Evolutionary conservation across 2,113 vertebrate species (phyloP).

Genomic region (Brachionichthys hirsutus): DNA sequence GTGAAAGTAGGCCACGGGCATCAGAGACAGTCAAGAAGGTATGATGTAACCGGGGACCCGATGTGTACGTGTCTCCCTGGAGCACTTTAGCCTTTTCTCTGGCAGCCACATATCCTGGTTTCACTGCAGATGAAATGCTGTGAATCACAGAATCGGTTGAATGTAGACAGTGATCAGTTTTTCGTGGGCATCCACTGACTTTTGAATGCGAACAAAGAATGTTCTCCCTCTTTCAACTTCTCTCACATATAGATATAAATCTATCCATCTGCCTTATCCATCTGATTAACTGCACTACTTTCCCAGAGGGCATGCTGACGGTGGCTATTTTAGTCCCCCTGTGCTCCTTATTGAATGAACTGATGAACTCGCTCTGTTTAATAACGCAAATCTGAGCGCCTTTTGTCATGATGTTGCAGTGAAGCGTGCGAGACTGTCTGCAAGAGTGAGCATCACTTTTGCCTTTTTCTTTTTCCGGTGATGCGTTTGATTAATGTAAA

Average conservation of each 20-base stretch:
- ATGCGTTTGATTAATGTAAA: neutral
- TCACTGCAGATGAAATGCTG: neutral
- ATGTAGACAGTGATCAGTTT: neutral
- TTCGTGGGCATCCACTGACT: neutral
- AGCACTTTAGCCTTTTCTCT: slow-evolving; percentile 6
- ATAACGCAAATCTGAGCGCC: slow-evolving; percentile 18
- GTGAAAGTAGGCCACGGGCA: slow-evolving; percentile 57
- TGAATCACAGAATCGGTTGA: neutral
- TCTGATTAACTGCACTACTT: slow-evolving; percentile 47
- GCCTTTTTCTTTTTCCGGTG: neutral
- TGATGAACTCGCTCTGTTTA: slow-evolving; percentile 25
- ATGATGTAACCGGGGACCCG: slow-evolving; percentile 58
- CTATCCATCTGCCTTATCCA: slow-evolving; percentile 7
- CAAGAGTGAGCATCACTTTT: neutral
- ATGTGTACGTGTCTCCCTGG: slow-evolving; percentile 40
- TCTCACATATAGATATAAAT: neutral
- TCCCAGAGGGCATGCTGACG: slow-evolving; percentile 41
- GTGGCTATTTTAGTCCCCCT: slow-evolving; percentile 53
- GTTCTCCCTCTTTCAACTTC: neutral
- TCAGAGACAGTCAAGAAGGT: slow-evolving; percentile 43
- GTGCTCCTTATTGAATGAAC: slow-evolving; percentile 26
- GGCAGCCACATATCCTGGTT: too few species aligned
- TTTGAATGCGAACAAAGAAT: neutral
- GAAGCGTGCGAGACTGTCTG: slow-evolving; percentile 20
- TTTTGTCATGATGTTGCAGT: slow-evolving; percentile 24